Conservation (phyloP, 2,113 vertebrate species). For the Poeciliopsis prolifica region DNA sequence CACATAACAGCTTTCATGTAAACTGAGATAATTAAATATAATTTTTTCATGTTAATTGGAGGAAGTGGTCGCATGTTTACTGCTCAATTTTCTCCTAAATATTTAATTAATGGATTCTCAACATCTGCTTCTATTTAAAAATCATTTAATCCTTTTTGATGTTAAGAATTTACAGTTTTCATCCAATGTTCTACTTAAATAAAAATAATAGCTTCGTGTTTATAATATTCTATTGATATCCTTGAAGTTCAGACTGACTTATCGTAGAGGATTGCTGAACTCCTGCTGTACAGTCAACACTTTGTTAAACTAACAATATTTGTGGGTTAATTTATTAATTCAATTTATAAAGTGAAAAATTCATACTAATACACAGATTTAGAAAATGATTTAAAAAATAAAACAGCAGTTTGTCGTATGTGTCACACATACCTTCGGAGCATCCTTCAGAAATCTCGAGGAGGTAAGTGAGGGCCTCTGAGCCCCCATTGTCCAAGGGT, state of each 20-base stretch:
- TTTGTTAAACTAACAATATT: neutral
- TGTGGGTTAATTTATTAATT: neutral
- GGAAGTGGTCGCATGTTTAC: neutral
- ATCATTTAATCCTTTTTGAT: neutral
- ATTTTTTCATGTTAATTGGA: too few species aligned
- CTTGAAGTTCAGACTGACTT: too few species aligned
- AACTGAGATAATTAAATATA: too few species aligned
- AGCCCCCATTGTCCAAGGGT: slow-evolving; percentile 93
- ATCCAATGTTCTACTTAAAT: neutral
- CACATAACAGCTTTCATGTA: too few species aligned
- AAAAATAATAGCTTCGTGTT: neutral
- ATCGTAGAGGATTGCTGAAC: neutral
- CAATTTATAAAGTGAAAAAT: too few species aligned
- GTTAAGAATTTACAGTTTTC: neutral
- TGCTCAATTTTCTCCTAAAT: neutral
- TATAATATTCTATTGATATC: too few species aligned
- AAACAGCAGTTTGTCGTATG: too few species aligned
- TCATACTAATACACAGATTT: too few species aligned
- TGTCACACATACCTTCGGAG: slow-evolving; percentile 84
- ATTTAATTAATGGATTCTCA: neutral
- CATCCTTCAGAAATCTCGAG: slow-evolving; percentile 92
- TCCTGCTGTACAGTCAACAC: too few species aligned
- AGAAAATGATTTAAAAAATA: too few species aligned
- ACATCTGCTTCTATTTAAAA: neutral
- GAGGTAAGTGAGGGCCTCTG: slow-evolving; percentile 91